Evolutionary conservation across 2,888 invertebrate genomes (phyloP), one percentile per base, ranked within the genome.

Genomic region (Aporophyla nigra): DNA sequence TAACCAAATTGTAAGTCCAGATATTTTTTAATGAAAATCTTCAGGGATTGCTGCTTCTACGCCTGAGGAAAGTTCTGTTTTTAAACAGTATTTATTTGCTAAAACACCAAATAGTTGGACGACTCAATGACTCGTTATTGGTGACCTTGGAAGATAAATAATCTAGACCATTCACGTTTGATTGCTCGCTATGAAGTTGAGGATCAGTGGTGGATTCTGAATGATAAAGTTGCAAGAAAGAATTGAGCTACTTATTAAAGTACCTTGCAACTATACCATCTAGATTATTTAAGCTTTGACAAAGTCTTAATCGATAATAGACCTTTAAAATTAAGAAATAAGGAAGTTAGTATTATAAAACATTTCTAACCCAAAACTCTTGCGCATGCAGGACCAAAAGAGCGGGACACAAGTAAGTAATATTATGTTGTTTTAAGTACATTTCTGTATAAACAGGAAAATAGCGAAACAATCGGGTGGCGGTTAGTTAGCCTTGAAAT

Each of bases 381-480:
- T 90, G 85, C 90, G 91, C 95, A 92, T 87, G 89, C 96, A 98
- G 98, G 98, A 96, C 98, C 97, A 95, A 97, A 97, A 96, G 98
- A 98, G 93, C 97, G 98, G 89, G 98, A 98, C 90, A 97, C 98
- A 95, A 98, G 98, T 98, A 97, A 98, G 98, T 97, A 93, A 80
- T 97, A 93, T 78, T 59, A 65, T 61, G 56, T 83, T 82, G 67
- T 82, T 77, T 74, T 76, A 78, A 24, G 58, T 76, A 76, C 27
- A 75, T 71, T 71, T 70, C 21, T 68, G 66, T 74, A 65, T 75
- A 49, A 84, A 84, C 81, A 86, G 87, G 88, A 85, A 87, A 86
- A 87, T 73, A 62, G 61, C 12, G 51, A 54, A 68, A 71, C 27
- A 16, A 77, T 63, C 61, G 49, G 82, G 71, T 67, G 63, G 83